Conservation (phyloP, 1,140 invertebrate genomes). For the Cyphomyrmex costatus region DNA sequence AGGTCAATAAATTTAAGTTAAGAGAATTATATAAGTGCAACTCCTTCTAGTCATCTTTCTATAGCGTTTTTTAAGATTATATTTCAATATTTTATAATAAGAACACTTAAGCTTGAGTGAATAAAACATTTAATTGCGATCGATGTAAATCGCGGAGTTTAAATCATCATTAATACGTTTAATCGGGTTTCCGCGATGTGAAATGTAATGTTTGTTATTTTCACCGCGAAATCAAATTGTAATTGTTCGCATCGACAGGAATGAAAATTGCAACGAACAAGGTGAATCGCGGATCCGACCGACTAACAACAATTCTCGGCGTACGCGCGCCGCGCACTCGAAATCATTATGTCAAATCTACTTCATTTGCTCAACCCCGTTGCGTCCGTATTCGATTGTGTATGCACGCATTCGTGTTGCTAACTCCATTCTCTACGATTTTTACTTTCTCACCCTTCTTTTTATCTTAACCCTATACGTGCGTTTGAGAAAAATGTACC, state of each 20-base stretch:
- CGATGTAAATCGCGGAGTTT: slow-evolving; percentile 52
- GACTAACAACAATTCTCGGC: slow-evolving; percentile 65
- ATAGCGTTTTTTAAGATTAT: not conserved
- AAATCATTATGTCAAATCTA: slow-evolving; percentile 79
- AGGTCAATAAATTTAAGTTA: slow-evolving; percentile 19
- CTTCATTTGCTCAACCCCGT: slow-evolving; percentile 75
- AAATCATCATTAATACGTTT: slow-evolving; percentile 61
- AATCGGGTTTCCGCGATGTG: slow-evolving; percentile 53
- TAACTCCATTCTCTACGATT: slow-evolving; percentile 67
- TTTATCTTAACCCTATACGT: slow-evolving; percentile 49
- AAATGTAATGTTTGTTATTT: slow-evolving; percentile 62
- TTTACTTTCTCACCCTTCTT: slow-evolving; percentile 46
- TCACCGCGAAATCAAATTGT: slow-evolving; percentile 45
- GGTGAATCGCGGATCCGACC: slow-evolving; percentile 51
- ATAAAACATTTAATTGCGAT: slow-evolving; percentile 39
- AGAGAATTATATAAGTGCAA: not conserved
- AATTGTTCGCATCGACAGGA: slow-evolving; percentile 64
- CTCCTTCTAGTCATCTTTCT: not conserved
- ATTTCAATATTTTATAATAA: not conserved
- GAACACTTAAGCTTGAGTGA: not conserved
- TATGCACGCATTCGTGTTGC: slow-evolving; percentile 50
- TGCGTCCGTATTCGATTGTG: slow-evolving; percentile 56
- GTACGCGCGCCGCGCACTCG: slow-evolving; percentile 67
- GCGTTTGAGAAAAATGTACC: slow-evolving; percentile 43
- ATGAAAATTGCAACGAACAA: slow-evolving; percentile 69